A percentile compares a stretch with the other conserved stretches of the same genome.
Conservation (phyloP, 2,888 invertebrate genomes). For the Apamea sordens region DNA sequence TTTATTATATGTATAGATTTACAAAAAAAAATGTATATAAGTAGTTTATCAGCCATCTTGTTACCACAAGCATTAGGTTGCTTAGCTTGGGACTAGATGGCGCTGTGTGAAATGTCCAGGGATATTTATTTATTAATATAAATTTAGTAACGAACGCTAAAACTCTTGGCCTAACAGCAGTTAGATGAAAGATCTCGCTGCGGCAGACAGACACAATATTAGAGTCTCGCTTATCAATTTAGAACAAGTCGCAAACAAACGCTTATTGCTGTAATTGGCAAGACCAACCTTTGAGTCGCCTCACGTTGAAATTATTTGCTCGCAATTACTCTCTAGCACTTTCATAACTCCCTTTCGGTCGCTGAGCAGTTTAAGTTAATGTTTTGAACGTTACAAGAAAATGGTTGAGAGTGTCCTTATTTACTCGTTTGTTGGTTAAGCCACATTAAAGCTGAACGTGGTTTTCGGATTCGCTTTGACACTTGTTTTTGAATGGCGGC, state of each 20-base stretch:
- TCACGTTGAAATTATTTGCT: conserved; percentile 50
- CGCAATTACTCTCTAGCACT: conserved; percentile 52
- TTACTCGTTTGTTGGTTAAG: conserved; percentile 6
- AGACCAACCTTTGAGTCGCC: conserved; percentile 45
- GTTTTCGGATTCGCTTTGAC: conserved; percentile 13
- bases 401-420: conserved; percentile 8
- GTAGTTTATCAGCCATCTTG: too few species aligned
- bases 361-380: conserved; percentile 25
- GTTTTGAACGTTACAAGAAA: conserved; percentile 25
- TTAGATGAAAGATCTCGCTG: conserved; percentile 23
- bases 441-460: conserved; percentile 19
- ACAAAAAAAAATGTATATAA: too few species aligned
- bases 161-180: conserved; percentile 12
- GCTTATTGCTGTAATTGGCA: conserved; percentile 61
- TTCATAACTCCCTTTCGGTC: conserved; percentile 33
- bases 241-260: conserved; percentile 57
- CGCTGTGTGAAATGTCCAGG: too few species aligned
- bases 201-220: conserved; percentile 38
- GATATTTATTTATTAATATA: too few species aligned
- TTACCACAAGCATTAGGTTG: too few species aligned
- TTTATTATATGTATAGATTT: too few species aligned
- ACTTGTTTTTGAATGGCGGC: background rate
- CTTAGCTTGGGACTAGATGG: too few species aligned
- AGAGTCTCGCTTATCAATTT: conserved; percentile 53
- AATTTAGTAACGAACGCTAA: background rate